Base-by-base conservation (phyloP, 2,888 invertebrate genomes). In the Piscicola geometra region DNA sequence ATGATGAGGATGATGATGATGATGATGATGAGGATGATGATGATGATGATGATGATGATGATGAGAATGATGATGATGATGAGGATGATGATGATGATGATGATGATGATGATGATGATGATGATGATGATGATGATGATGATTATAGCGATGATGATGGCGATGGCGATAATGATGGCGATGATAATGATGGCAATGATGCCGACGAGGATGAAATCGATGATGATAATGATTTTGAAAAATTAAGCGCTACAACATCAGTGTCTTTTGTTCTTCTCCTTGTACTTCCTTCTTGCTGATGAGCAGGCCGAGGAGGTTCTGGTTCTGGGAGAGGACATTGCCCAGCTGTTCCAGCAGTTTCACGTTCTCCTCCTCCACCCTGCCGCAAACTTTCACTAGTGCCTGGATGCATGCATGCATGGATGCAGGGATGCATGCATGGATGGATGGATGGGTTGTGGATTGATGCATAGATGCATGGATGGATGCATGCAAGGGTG, bases 41-140 rank as follows among this genome's bases (percentile, higher is more conserved):
- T 66, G 33, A 66, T 9, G 33, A 66, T 66, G 33, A 66, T 28
- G 33, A 66, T 28, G 30, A 66, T 66, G 33, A 66, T 66, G 33
- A 66, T 66, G 33, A 66, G n/a, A 28, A 66, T 66, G 33, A 66
- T 28, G 30, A 25, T 41, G 33, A 66, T 28, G 33, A 66, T 66
- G 33, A 66, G 18, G 30, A 66, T 66, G 12, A 5, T 66, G 33
- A 25, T 66, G 33, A 5, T 66, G 28, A 66, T 66, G 33, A 66
- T 66, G 33, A 66, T 28, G 33, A 66, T 28, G 28, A 66, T 66
- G 12, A 66, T 28, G 28, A 66, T 28, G 9, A 66, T 28, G 28
- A 66, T 66, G 28, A 28, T 66, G 30, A 5, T 25, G 12, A 66
- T 5, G 12, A 5, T 28, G 30, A 66, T 66, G 12, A 25, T 66